phyloP scores from a whole-genome alignment of 2,797 vertebrate genomes.

The Gadopsis bispinosus region DNA sequence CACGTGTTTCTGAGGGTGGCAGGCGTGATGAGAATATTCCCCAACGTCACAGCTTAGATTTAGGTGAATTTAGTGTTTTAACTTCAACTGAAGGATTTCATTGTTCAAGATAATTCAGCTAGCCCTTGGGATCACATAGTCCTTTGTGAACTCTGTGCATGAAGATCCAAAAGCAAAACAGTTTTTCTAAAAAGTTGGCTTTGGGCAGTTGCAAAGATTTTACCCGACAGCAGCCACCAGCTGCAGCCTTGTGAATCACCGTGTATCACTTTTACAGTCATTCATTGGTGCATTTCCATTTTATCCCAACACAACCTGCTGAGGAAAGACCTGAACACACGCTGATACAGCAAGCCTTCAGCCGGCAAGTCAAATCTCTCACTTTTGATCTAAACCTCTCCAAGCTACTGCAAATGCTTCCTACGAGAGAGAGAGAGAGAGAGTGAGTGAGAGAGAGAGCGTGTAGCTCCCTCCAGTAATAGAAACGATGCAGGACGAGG shows the following conservation, averaged over 20 bases:
- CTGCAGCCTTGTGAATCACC: constrained; percentile 27
- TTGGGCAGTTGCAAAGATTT: neutral
- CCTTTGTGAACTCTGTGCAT: neutral
- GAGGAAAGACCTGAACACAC: constrained; percentile 4
- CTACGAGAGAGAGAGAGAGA: constrained; percentile 1
- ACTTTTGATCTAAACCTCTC: constrained; percentile 19
- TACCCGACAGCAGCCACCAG: neutral
- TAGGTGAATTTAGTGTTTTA: neutral
- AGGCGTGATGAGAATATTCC: neutral
- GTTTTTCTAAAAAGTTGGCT: neutral
- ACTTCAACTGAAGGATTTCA: neutral
- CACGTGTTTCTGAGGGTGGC: constrained; percentile 11
- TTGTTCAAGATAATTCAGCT: neutral
- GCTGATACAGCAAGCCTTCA: neutral
- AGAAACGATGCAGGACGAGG: too few species aligned
- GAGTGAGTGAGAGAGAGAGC: neutral
- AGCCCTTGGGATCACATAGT: neutral
- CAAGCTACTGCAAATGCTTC: constrained; percentile 17
- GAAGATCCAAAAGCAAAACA: constrained; percentile 1
- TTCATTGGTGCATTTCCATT: neutral
- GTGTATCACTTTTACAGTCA: constrained; percentile 6
- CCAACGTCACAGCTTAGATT: constrained; percentile 5
- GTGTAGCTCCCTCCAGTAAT: too few species aligned
- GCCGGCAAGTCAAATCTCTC: neutral
- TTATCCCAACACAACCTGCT: neutral